Base-by-base conservation (phyloP, 2,797 vertebrate genomes). In the Gadopsis bispinosus region DNA sequence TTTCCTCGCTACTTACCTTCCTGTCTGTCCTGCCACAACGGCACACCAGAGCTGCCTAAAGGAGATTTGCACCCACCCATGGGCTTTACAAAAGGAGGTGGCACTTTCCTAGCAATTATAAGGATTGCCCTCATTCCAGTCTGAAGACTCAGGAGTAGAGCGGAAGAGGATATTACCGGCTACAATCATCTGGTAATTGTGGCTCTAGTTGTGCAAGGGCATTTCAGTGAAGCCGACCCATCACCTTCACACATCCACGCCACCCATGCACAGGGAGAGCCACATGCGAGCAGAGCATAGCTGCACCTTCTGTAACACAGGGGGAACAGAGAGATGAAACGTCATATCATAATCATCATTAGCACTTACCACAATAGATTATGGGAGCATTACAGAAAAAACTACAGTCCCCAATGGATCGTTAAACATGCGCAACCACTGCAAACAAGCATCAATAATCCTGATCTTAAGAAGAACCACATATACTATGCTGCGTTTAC, bases 61-160 rank as follows among this genome's bases (percentile, higher is more conserved):
- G 78, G 60, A 69, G 81, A 86, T 84, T 73, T 72, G 56, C 73
- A 64, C 51, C 73, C 64, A 84, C 80, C 79, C 73, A 12, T 45
- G 78, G 73, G 88, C 54, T 86, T 90, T 75, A 80, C 48, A 77
- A 78, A 84, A 80, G 58, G 58, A 79, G 56, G 62, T 66, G 60
- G 50, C 29, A 56, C 51, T 83, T 76, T 82, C 54, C 72, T 70
- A 59, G 81, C 43, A 83, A 83, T 86, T 83, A 85, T 80, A 70
- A 76, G 62, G 77, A 84, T 83, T 80, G 87, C 77, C 84, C 87
- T 90, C 83, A 83, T 91, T 91, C 56, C 63, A 71, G 43, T 48
- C 22, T 60, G 45, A 60, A 68, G 39, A 69, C 61, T 66, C 54
- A 10, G 60, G 53, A 67, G 63, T 58, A 69, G 20, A 61, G 43